phyloP scores from a whole-genome alignment of 2,888 invertebrate species.

The Xestia rhomboidea region DNA sequence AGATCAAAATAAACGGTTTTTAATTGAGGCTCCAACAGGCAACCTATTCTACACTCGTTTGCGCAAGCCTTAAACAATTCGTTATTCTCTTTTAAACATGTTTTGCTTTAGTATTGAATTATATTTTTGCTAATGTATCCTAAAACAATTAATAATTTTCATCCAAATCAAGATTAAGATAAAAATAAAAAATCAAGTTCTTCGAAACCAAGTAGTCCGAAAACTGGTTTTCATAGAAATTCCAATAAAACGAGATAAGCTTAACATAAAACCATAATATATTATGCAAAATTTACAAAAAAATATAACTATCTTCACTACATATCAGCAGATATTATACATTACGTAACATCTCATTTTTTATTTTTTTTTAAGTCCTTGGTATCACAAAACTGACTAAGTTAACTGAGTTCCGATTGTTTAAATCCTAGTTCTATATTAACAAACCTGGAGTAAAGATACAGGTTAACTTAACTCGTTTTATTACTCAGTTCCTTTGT shows the following conservation, averaged over 20 bases:
- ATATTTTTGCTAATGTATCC: not conserved
- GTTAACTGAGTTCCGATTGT: conserved; percentile 38
- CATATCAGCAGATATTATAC: conserved; percentile 34
- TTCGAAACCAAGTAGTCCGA: conserved; percentile 13
- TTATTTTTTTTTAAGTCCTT: conserved; percentile 26
- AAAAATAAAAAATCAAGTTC: conserved; percentile 26
- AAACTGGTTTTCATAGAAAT: conserved; percentile 49
- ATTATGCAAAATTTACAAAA: conserved; percentile 57
- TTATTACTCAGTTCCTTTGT: not conserved
- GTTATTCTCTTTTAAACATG: not conserved
- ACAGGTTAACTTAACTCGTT: not conserved
- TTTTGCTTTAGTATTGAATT: conserved; percentile 1
- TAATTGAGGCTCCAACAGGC: conserved; percentile 59
- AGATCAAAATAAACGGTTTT: conserved; percentile 66
- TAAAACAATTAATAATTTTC: conserved; percentile 7
- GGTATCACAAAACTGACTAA: conserved; percentile 19
- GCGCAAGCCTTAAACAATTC: conserved; percentile 34
- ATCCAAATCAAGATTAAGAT: not conserved
- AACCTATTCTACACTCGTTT: conserved; percentile 39
- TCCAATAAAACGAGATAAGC: conserved; percentile 56
- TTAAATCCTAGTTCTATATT: conserved; percentile 8
- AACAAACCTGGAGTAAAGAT: not conserved
- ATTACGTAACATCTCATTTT: conserved; percentile 40
- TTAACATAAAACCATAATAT: conserved; percentile 61
- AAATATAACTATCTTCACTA: conserved; percentile 43